Evolutionary conservation across 1,140 invertebrate genomes (phyloP).

Genomic region (Dysdera silvatica): DNA sequence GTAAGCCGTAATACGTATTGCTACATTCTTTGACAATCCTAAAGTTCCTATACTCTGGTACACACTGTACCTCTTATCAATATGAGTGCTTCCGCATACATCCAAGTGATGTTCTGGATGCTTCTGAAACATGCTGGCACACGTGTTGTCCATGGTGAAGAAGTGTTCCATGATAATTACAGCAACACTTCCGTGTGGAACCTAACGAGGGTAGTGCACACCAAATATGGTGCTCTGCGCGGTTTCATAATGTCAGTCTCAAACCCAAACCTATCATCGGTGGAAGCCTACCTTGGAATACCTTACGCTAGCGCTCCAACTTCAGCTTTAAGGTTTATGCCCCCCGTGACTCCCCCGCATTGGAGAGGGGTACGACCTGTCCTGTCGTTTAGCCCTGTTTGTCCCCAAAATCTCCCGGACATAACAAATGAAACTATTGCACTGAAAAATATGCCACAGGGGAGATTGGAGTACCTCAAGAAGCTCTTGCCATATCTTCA

Average conservation of each 20-base stretch:
- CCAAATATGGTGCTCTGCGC: conserved; percentile 79
- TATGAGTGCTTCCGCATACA: too few relatives aligned
- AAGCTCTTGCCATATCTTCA: conserved; percentile 72
- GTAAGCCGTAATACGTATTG: too few relatives aligned
- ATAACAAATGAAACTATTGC: conserved; percentile 61
- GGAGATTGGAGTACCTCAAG: conserved; percentile 73
- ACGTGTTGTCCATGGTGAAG: too few relatives aligned
- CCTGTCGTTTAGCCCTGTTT: conserved; percentile 36
- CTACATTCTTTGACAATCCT: too few relatives aligned
- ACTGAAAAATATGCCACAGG: conserved; percentile 63
- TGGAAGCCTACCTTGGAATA: conserved; percentile 79
- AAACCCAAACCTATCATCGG: conserved; percentile 70
- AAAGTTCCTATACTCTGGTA: too few relatives aligned
- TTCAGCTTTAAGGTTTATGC: conserved; percentile 83
- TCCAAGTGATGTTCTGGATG: too few relatives aligned
- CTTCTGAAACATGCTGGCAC: too few relatives aligned
- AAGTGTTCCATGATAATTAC: too few relatives aligned
- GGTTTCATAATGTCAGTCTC: conserved; percentile 74
- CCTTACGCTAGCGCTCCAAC: conserved; percentile 82
- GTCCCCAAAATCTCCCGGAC: conserved; percentile 45
- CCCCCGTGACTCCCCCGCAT: conserved; percentile 73
- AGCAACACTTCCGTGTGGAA: too few relatives aligned
- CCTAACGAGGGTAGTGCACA: conserved; percentile 73
- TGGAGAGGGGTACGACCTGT: conserved; percentile 64
- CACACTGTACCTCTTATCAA: too few relatives aligned